Evolutionary conservation across 2,113 vertebrate genomes (phyloP), one percentile per base, ranked within the genome.

Genomic region (Triplophysa tibetana): DNA sequence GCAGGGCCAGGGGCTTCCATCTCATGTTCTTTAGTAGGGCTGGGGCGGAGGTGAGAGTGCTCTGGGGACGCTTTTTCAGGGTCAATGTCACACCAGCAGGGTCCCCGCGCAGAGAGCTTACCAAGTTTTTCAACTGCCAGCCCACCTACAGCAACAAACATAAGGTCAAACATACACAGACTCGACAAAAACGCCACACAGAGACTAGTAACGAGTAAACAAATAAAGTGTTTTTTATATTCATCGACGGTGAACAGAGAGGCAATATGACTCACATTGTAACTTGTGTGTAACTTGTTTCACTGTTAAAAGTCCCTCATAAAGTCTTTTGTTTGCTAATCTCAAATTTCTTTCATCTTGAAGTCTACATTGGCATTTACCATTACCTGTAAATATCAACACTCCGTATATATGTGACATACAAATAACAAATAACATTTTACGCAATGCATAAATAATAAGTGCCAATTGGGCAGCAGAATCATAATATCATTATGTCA

Each of bases 21-120:
- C 98, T 96, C 98, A 99, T 98, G 95, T 99, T 99, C 96, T 99
- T 99, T 92, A 99, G 96, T 94, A 98, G 95, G 84, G 97, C 97
- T 86, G 97, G 97, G 94, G 97, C 96, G 85, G 97, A 98, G 92
- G 96, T 98, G 90, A 99, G 97, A 89, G 97, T 99, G 95, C 97
- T 98, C 95, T 99, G 97, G 79, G 97, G 97, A 91, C 97, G 96
- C 94, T 99, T 99, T 96, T 99, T 99, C 94, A 99, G 95, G 92
- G 97, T 99, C 95, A 99, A 96, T 90, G 95, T 98, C 95, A 99
- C 97, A 88, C 96, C 96, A 93, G 95, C 97, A 93, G 97, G 97
- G 92, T 99, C 97, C 86, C 96, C 96, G 89, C 97, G 93, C 92
- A 99, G 95, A 87, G 97, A 96, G 94, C 97, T 97, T 86, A 99